Percentiles rank a stretch among this genome's conserved stretches.
Evolutionary conservation across 2,113 vertebrate genomes (phyloP).

Genomic region (Cyrtonyx montezumae): DNA sequence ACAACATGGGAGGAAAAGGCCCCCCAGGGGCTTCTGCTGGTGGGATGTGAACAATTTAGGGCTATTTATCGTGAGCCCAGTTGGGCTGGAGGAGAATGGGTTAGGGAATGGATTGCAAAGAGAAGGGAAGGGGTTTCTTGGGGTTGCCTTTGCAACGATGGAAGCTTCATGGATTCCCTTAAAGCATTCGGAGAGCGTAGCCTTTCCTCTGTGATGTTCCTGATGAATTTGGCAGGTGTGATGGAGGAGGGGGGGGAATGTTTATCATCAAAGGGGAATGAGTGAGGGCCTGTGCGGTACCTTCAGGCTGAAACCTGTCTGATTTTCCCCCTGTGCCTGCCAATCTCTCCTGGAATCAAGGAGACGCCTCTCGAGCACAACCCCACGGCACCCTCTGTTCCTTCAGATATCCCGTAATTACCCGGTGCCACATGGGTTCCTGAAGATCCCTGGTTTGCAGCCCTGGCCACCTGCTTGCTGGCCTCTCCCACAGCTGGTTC

Average conservation of each 20-base stretch:
- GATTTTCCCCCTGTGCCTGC: constrained; percentile 69
- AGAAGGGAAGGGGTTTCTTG: constrained; percentile 39
- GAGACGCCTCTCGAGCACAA: constrained; percentile 64
- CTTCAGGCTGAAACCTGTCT: constrained; percentile 73
- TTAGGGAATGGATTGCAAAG: background rate
- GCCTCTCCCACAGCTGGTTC: background rate
- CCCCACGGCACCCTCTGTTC: constrained; percentile 60
- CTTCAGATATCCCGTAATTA: background rate
- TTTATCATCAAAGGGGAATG: constrained; percentile 73
- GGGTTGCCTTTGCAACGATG: constrained; percentile 52
- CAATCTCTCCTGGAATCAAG: constrained; percentile 70
- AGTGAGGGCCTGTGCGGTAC: constrained; percentile 68
- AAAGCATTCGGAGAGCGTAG: constrained; percentile 5
- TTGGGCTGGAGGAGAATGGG: background rate
- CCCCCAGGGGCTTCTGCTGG: background rate
- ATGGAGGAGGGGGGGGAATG: background rate
- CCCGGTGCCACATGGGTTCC: background rate
- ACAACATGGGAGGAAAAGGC: background rate
- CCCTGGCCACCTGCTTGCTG: background rate
- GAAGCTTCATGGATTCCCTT: constrained; percentile 68
- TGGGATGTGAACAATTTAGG: background rate
- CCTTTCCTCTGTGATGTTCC: constrained; percentile 67
- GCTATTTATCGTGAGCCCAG: background rate
- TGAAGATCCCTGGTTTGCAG: background rate
- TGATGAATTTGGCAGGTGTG: constrained; percentile 68